Conservation (phyloP, 30 jellyfish, hydroid and myxozoan species). For the Aurelia aurita region DNA sequence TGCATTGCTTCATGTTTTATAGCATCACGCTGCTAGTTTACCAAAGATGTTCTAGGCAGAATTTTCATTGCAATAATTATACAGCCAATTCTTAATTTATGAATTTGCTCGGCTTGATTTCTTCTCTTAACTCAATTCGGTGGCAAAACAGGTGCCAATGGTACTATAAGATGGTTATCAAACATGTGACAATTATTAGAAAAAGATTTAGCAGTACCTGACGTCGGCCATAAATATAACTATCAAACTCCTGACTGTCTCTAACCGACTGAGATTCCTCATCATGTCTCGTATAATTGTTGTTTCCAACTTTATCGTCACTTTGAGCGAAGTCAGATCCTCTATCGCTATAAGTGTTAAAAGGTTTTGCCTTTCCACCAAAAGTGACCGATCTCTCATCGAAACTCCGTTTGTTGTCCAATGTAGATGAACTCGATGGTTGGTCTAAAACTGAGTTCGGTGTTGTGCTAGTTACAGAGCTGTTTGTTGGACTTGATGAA, state of each 20-base stretch:
- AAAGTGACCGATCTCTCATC: slow-evolving; percentile 3
- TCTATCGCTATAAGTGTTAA: slow-evolving; percentile 20
- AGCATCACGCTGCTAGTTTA: too few relatives aligned
- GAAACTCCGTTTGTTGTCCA: slow-evolving; percentile 6
- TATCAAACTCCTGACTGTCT: slow-evolving; percentile 58
- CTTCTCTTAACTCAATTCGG: too few relatives aligned
- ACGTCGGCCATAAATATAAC: slow-evolving; percentile 62
- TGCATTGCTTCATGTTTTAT: too few relatives aligned
- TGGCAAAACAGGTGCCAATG: too few relatives aligned
- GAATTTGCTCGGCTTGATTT: too few relatives aligned
- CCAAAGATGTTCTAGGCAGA: too few relatives aligned
- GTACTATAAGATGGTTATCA: too few relatives aligned
- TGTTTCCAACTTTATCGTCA: background rate
- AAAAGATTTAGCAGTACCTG: slow-evolving; percentile 20
- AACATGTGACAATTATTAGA: background rate
- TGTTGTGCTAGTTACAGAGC: slow-evolving; percentile 40
- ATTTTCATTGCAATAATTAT: too few relatives aligned
- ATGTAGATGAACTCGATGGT: slow-evolving; percentile 23
- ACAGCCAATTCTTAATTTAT: too few relatives aligned
- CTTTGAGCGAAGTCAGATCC: background rate
- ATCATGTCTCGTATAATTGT: background rate
- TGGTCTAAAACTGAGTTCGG: slow-evolving; percentile 37
- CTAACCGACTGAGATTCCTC: slow-evolving; percentile 9
- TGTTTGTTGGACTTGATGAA: slow-evolving; percentile 47
- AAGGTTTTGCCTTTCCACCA: slow-evolving; percentile 21